phyloP scores from a whole-genome alignment of 2,888 invertebrate species.

The Limnephilus auricula region DNA sequence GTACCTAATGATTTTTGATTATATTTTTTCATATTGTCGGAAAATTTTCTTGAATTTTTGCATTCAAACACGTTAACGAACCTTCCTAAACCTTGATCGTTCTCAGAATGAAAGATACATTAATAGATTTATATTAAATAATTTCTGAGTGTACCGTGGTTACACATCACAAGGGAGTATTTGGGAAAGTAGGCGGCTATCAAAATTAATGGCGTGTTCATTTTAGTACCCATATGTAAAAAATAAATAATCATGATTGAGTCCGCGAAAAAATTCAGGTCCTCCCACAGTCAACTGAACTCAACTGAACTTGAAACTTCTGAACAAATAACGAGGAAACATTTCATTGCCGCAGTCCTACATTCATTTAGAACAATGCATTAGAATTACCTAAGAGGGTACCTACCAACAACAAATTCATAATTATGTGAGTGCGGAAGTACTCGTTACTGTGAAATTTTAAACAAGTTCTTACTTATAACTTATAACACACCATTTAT shows the following conservation, averaged over 20 bases:
- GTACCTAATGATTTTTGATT: no score
- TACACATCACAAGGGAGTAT: neutral
- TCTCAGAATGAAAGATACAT: no score
- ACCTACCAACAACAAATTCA: neutral
- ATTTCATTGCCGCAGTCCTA: conserved; percentile 26
- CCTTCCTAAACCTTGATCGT: no score
- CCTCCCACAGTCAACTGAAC: conserved; percentile 49
- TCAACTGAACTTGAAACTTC: conserved; percentile 51
- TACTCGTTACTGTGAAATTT: neutral
- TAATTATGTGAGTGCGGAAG: neutral
- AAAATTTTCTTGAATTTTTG: no score
- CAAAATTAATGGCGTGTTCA: conserved; percentile 4
- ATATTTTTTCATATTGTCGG: no score
- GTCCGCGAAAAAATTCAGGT: conserved; percentile 40
- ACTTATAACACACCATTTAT: neutral
- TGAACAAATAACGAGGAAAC: conserved; percentile 54
- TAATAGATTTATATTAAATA: no score
- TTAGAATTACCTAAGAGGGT: neutral
- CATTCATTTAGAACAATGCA: conserved; percentile 30
- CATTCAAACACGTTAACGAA: no score
- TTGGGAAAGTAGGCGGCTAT: conserved; percentile 13
- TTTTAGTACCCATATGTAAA: neutral
- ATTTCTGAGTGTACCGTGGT: no score
- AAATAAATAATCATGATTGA: conserved; percentile 5
- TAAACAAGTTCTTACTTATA: neutral